phyloP scores from a whole-genome alignment of 2,113 vertebrate genomes.

The Rutilus rutilus region DNA sequence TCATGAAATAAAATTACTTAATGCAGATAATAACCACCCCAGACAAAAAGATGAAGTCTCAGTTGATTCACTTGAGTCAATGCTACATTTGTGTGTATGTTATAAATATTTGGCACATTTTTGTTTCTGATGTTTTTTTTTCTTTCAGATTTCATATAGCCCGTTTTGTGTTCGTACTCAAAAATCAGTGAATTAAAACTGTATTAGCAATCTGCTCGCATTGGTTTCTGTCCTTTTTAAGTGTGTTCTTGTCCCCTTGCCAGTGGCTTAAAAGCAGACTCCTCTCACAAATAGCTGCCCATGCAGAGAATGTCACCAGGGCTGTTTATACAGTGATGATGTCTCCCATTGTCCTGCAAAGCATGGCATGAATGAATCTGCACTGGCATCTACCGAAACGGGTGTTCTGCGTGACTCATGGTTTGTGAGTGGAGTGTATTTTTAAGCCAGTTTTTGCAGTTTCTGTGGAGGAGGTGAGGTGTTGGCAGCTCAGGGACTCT shows the following conservation, averaged over 20 bases:
- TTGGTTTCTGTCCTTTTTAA: not conserved
- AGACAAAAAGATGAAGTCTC: not conserved
- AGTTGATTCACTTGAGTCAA: not conserved
- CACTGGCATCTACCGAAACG: constrained; percentile 32
- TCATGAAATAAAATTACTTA: too few relatives aligned
- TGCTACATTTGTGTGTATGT: not conserved
- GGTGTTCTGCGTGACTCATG: constrained; percentile 47
- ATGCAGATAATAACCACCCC: too few relatives aligned
- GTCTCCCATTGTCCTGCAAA: constrained; percentile 32
- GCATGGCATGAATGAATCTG: constrained; percentile 47
- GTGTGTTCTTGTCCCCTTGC: constrained; percentile 17
- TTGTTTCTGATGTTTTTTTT: not conserved
- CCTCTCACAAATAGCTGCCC: constrained; percentile 34
- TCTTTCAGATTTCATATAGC: not conserved
- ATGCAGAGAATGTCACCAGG: constrained; percentile 18
- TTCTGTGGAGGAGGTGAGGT: constrained; percentile 27
- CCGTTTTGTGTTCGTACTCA: not conserved
- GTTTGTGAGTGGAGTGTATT: constrained; percentile 38
- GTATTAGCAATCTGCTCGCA: not conserved
- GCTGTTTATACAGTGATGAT: constrained; percentile 27
- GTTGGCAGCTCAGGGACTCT: constrained; percentile 22
- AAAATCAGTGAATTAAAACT: not conserved
- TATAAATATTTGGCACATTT: not conserved
- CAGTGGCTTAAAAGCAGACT: constrained; percentile 19
- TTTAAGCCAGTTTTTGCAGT: constrained; percentile 44